Evolutionary conservation across 2,797 vertebrate species (phyloP), one percentile per base, ranked within the genome.

Genomic region (Tamandua tetradactyla): DNA sequence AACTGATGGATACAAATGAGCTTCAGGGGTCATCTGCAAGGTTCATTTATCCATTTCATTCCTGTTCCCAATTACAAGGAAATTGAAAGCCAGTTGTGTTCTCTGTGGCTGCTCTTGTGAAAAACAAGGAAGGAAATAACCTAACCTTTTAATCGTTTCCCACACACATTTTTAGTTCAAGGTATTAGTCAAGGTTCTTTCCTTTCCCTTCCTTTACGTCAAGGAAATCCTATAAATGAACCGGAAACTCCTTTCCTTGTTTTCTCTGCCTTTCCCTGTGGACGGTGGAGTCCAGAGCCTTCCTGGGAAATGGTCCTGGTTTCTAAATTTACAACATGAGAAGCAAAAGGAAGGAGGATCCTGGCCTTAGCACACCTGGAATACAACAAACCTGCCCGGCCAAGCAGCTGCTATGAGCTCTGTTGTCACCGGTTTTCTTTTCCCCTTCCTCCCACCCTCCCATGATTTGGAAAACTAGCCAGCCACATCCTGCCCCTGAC

Each of bases 201-300:
- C 44, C 55, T 90, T 79, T 69, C 74, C 47, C 37, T 95, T 95
- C 89, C 86, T 89, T 25, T 1, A 37, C 15, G 37, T 95, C 86
- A 86, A 25, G 89, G 75, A 95, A 92, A 55, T 44, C 27, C 84
- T 78, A 40, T 64, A 75, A 92, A 87, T 71, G 82, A 61, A 72
- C 71, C 40, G 95, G 80, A 62, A 90, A 64, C 20, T 12, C 59
- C 35, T 66, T 10, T 91, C 61, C 66, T 5, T 20, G 42, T 35
- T 85, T 75, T 59, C 57, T 35, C 20, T 32, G n/a, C 42, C 4
- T 40, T 69, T 3, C 79, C n/a, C 40, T 42, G 18, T 12, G 68
- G 79, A 44, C 57, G 17, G 62, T 4, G 7, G 3, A 11, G 52
- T 7, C 52, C 14, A 1, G 9, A n/a, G 12, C 32, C 30, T 37